phyloP scores from a whole-genome alignment of 2,113 vertebrate species.

The Anthoscopus minutus region DNA sequence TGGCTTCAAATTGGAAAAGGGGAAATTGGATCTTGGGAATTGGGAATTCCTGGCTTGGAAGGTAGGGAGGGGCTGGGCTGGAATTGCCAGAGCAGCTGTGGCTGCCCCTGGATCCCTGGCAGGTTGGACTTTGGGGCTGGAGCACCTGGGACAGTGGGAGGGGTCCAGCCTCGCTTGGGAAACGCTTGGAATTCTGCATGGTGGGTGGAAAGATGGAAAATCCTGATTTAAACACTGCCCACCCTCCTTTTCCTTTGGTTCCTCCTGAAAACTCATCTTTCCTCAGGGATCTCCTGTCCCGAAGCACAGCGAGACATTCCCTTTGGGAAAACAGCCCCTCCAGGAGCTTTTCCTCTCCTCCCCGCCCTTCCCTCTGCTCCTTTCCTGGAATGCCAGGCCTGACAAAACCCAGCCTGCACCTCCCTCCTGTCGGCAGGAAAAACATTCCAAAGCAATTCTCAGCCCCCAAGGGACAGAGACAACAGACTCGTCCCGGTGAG shows the following conservation, averaged over 20 bases:
- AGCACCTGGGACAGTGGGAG: neutral
- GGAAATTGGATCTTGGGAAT: neutral
- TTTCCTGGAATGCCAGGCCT: neutral
- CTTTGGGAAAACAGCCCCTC: neutral
- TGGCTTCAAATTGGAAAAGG: neutral
- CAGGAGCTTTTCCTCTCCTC: neutral
- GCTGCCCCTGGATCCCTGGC: neutral
- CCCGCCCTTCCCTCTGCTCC: neutral
- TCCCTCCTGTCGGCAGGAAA: neutral
- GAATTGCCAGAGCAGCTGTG: neutral
- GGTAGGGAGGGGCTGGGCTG: too few relatives aligned
- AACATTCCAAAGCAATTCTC: neutral
- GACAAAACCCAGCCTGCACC: neutral
- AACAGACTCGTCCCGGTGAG: neutral
- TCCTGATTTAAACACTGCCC: neutral
- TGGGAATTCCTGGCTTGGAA: neutral
- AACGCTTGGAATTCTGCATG: neutral
- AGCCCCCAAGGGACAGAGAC: neutral
- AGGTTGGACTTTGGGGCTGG: too few relatives aligned
- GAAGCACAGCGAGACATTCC: fast-evolving
- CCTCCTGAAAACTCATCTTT: neutral
- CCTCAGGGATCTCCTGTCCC: neutral
- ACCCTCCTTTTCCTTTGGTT: neutral
- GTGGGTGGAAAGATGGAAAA: neutral
- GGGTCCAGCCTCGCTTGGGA: neutral